Conservation (phyloP, 1,140 invertebrate species). For the Venustaconcha ellipsiformis region DNA sequence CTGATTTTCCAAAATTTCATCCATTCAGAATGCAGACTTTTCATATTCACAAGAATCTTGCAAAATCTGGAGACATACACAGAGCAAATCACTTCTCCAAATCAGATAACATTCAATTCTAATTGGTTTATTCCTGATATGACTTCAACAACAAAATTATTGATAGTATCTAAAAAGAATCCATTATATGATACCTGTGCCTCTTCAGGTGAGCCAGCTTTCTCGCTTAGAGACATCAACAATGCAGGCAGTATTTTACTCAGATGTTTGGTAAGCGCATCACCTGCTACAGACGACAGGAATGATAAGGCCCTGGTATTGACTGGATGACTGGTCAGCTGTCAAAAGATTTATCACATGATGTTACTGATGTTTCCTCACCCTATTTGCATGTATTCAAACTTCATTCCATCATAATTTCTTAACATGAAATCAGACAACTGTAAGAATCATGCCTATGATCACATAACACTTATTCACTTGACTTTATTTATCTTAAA, state of each 20-base stretch:
- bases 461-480: no score
- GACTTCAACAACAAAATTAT: background rate
- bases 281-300: slow-evolving; percentile 91
- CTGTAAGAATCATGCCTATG: no score
- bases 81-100: background rate
- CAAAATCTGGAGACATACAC: background rate
- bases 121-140: background rate
- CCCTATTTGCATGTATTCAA: no score
- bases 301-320: slow-evolving; percentile 95
- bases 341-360: slow-evolving; percentile 22
- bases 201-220: slow-evolving; percentile 71
- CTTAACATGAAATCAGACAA: background rate
- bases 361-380: no score
- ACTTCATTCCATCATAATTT: background rate
- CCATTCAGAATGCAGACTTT: background rate
- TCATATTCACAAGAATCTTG: background rate
- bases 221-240: slow-evolving; percentile 80
- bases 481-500: no score
- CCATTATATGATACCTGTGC: slow-evolving; percentile 46
- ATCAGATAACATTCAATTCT: background rate
- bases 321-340: slow-evolving; percentile 85
- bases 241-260: slow-evolving; percentile 92
- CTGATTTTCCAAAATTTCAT: no score
- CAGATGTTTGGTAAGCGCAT: slow-evolving; percentile 91
- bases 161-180: background rate